These are phyloP conservation scores for Lota lota DNA, from an alignment of 2,113 vertebrate genomes.

Conservation along the genomic window DNA sequence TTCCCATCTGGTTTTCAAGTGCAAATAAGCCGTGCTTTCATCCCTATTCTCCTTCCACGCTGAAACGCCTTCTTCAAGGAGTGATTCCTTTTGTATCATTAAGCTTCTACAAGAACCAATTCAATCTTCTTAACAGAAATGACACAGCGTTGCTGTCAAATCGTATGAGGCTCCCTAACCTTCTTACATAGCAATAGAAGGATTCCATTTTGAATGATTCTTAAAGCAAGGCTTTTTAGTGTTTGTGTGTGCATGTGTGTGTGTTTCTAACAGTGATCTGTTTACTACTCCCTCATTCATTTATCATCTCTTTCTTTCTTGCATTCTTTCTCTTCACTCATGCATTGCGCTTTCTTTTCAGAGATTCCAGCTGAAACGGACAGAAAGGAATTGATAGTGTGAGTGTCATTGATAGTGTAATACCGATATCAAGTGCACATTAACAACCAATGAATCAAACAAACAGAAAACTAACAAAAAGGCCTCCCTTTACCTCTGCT, in stretches of 20 bases:
- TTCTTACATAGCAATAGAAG: no score
- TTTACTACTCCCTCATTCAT: conserved; percentile 7
- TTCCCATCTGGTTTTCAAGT: conserved; percentile 30
- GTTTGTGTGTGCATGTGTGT: neutral
- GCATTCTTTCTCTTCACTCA: conserved; percentile 36
- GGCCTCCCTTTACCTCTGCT: conserved; percentile 73
- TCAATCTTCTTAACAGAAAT: neutral
- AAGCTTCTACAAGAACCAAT: neutral
- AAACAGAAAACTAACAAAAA: neutral
- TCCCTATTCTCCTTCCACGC: conserved; percentile 10
- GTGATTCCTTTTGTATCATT: neutral
- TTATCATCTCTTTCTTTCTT: no score
- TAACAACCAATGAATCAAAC: neutral
- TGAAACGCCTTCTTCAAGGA: neutral
- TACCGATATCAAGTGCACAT: neutral
- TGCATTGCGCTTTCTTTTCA: conserved; percentile 60
- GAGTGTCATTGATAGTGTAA: neutral
- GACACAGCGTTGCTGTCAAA: neutral
- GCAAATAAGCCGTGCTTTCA: conserved; percentile 26
- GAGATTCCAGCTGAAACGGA: conserved; percentile 65
- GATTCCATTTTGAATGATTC: neutral
- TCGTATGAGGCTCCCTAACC: no score
- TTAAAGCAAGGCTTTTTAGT: neutral
- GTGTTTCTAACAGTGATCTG: neutral
- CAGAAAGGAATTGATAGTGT: conserved; percentile 8